These are phyloP conservation scores for Lycaon pictus DNA, from an alignment of 2,113 vertebrate species.

Conservation along the genomic window DNA sequence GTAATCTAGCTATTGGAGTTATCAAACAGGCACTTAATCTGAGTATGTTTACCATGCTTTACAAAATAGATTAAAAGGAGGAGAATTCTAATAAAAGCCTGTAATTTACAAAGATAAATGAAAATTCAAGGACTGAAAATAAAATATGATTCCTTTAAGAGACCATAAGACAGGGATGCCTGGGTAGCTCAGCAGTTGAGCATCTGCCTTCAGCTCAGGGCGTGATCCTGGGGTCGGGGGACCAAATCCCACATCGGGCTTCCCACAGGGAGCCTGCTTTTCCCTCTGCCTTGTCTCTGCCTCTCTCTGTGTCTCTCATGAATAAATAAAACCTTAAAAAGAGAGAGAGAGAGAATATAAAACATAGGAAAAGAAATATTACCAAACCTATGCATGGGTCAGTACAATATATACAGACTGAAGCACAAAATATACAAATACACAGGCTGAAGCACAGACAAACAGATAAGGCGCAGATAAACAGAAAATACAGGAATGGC, in stretches of 20 bases:
- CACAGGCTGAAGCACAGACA: neutral
- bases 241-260: no score
- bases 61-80: neutral
- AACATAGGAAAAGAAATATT: neutral
- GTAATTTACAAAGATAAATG: neutral
- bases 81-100: neutral
- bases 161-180: neutral
- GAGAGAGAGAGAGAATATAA: neutral
- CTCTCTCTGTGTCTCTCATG: no score
- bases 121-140: conserved; percentile 31
- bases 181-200: no score
- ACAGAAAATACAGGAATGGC: neutral
- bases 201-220: no score
- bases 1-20: neutral
- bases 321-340: no score
- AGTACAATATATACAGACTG: conserved; percentile 1
- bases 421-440: neutral
- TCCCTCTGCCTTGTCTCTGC: no score
- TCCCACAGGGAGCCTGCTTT: no score
- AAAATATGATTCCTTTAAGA: neutral
- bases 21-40: neutral
- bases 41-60: neutral
- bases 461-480: neutral
- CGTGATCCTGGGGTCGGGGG: no score
- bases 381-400: neutral